Percentiles rank a stretch among this genome's conserved stretches.
These are phyloP conservation scores for Aphelocoma californica DNA, from an alignment of 2,797 vertebrate genomes.

Conservation along the genomic window DNA sequence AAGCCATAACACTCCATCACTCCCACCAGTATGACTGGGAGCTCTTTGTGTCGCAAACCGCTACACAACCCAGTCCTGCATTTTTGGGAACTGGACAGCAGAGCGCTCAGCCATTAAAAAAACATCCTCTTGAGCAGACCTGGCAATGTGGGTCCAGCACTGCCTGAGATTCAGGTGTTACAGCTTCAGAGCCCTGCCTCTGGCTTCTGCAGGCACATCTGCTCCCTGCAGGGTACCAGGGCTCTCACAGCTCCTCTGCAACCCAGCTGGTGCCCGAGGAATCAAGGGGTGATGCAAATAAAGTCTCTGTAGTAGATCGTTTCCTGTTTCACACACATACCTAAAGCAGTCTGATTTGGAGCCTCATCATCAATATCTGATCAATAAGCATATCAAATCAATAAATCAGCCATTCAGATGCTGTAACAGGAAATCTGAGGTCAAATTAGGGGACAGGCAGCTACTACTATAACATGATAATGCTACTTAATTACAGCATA, in stretches of 20 bases:
- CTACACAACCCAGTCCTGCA: background rate
- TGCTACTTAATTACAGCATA: slow-evolving; percentile 35
- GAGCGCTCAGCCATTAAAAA: background rate
- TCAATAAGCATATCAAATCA: background rate
- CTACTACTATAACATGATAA: slow-evolving; percentile 58
- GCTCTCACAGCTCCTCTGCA: background rate
- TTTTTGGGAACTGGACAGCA: background rate
- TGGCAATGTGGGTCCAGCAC: background rate
- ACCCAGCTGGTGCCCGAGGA: background rate
- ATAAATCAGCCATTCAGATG: slow-evolving; percentile 23
- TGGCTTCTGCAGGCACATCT: background rate
- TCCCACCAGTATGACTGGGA: background rate
- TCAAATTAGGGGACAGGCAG: background rate
- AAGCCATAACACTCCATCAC: background rate
- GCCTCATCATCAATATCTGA: background rate
- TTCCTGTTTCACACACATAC: background rate
- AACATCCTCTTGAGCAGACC: background rate
- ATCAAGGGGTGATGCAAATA: background rate
- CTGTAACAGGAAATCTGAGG: slow-evolving; percentile 16
- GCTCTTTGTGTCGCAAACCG: background rate
- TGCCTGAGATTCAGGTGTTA: background rate
- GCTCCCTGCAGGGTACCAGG: background rate
- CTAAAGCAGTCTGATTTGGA: background rate
- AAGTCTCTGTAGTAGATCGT: background rate
- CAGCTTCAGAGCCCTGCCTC: background rate